phyloP scores from a whole-genome alignment of 2,797 vertebrate species.

The Microchirus variegatus region DNA sequence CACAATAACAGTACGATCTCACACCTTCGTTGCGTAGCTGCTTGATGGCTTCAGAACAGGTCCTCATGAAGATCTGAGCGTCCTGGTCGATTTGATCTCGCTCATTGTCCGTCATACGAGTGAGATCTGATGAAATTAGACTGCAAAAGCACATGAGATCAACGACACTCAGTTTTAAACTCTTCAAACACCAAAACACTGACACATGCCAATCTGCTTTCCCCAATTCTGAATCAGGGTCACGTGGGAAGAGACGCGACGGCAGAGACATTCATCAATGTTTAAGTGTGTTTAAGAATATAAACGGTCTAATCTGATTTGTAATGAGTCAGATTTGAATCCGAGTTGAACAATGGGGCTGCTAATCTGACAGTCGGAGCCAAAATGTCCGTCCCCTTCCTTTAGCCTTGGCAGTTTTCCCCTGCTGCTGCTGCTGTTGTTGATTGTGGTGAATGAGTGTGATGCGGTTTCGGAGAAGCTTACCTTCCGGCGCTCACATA shows the following conservation, averaged over 20 bases:
- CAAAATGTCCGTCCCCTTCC: neutral
- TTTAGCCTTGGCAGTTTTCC: constrained; percentile 30
- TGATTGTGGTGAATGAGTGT: constrained; percentile 2
- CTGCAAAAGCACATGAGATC: constrained; percentile 66
- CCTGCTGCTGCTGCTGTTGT: constrained; percentile 19
- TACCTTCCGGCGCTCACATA: constrained; percentile 96
- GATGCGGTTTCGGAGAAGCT: constrained; percentile 33
- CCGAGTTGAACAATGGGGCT: too few species aligned
- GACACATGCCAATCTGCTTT: neutral
- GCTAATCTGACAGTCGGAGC: too few species aligned
- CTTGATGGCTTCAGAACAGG: constrained; percentile 94
- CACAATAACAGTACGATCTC: neutral
- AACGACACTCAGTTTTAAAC: neutral
- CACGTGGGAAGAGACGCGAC: too few species aligned
- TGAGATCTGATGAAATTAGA: constrained; percentile 88
- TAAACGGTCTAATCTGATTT: too few species aligned
- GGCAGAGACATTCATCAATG: too few species aligned
- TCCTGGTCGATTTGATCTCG: constrained; percentile 98
- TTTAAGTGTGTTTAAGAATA: too few species aligned
- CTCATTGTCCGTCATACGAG: constrained; percentile 92
- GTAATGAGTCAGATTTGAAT: too few species aligned
- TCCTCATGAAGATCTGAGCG: constrained; percentile 95
- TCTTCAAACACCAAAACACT: too few species aligned
- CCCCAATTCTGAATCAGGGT: too few species aligned
- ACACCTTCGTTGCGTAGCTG: constrained; percentile 91